A percentile compares a stretch with the other conserved stretches of the same genome.
Conservation (phyloP, 2,797 vertebrate species). For the Petrocephalus sullivani region DNA sequence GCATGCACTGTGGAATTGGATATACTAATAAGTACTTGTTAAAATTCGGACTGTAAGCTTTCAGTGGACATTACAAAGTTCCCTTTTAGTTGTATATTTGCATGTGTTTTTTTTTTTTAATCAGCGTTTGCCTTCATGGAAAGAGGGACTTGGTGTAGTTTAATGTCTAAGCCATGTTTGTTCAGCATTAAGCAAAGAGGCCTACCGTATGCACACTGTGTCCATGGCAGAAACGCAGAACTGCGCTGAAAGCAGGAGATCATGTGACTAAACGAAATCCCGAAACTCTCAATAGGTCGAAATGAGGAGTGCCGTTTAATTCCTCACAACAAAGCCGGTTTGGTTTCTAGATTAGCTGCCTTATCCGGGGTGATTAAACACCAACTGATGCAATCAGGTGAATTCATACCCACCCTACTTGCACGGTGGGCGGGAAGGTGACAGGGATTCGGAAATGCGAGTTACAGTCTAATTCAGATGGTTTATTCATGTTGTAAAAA, state of each 20-base stretch:
- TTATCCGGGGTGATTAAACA: neutral
- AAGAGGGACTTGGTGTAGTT: neutral
- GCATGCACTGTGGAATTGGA: neutral
- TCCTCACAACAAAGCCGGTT: neutral
- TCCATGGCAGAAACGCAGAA: neutral
- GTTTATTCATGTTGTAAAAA: neutral
- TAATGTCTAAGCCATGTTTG: neutral
- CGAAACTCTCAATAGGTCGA: neutral
- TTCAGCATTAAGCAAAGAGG: neutral
- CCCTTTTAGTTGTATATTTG: conserved; percentile 1
- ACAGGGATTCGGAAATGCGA: neutral
- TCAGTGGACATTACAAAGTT: neutral
- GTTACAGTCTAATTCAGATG: neutral
- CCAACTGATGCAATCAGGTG: neutral
- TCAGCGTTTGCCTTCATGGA: neutral
- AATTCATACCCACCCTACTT: neutral
- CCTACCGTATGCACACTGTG: neutral
- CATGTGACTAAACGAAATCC: neutral
- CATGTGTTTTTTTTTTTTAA: neutral
- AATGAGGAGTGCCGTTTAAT: neutral
- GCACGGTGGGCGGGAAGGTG: neutral
- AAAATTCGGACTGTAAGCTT: neutral
- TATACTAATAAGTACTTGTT: neutral
- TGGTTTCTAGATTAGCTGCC: neutral
- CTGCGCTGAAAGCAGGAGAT: neutral